Evolutionary conservation across 2,797 vertebrate genomes (phyloP).

Genomic region (Macrochelys suwanniensis): DNA sequence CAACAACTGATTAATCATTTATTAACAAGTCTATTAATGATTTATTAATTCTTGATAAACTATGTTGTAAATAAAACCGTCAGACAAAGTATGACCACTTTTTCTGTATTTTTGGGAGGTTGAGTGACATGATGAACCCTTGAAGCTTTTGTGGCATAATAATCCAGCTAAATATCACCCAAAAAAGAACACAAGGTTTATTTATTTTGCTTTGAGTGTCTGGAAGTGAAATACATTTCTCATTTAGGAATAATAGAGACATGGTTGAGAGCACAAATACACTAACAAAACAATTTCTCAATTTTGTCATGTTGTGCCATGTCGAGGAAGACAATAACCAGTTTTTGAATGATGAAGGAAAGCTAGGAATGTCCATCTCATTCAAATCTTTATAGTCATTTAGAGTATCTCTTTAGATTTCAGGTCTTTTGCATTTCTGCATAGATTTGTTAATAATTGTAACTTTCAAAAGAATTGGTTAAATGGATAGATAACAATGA

Average conservation of each 20-base stretch:
- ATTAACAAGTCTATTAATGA: background rate
- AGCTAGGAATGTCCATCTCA: background rate
- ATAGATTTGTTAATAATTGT: background rate
- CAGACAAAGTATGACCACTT: rapidly evolving
- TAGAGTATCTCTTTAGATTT: background rate
- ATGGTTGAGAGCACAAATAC: background rate
- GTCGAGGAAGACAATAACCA: background rate
- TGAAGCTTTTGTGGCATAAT: background rate
- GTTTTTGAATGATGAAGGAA: background rate
- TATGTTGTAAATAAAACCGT: background rate
- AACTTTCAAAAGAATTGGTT: background rate
- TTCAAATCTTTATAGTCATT: background rate
- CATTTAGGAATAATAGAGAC: background rate
- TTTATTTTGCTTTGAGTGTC: background rate
- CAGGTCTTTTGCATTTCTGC: background rate
- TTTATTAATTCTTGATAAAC: background rate
- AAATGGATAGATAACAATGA: background rate
- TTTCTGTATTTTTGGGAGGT: background rate
- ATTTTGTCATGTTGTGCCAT: background rate
- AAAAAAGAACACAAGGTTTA: background rate
- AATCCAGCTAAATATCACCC: background rate
- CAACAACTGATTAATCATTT: background rate
- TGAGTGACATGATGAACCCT: conserved; percentile 5
- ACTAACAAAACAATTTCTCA: background rate
- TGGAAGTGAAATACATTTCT: conserved; percentile 5